Conservation (phyloP, 2,113 vertebrate genomes). For the Lagopus muta region DNA sequence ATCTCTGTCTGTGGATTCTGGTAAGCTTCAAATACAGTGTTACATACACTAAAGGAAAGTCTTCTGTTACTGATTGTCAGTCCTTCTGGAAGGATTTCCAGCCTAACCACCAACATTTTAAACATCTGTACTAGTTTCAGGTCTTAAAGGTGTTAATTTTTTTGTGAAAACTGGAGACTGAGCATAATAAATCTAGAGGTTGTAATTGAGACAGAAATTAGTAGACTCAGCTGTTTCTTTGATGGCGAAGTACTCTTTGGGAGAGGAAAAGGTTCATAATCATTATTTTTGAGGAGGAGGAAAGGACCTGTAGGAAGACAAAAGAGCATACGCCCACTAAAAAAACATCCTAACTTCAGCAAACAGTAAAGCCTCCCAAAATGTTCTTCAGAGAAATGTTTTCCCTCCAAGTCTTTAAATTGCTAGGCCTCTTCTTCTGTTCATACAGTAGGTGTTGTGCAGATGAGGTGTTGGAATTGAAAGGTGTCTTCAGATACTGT, state of each 20-base stretch:
- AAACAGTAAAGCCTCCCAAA: not conserved
- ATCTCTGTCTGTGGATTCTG: not conserved
- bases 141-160: not conserved
- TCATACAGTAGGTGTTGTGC: not conserved
- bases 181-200: not conserved
- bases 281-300: not conserved
- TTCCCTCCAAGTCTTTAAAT: not conserved
- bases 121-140: not conserved
- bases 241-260: not conserved
- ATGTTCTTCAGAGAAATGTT: not conserved
- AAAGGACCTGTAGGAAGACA: not conserved
- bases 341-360: not conserved
- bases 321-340: not conserved
- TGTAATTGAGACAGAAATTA: not conserved
- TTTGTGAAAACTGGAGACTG: not conserved
- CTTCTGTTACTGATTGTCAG: not conserved
- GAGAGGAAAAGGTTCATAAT: not conserved
- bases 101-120: not conserved
- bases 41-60: not conserved
- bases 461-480: not conserved
- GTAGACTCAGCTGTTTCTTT: not conserved
- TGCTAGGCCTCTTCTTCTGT: not conserved
- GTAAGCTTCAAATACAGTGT: not conserved
- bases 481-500: not conserved
- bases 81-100: not conserved